phyloP scores from a whole-genome alignment of 2,888 invertebrate genomes.

The Melieria picta region DNA sequence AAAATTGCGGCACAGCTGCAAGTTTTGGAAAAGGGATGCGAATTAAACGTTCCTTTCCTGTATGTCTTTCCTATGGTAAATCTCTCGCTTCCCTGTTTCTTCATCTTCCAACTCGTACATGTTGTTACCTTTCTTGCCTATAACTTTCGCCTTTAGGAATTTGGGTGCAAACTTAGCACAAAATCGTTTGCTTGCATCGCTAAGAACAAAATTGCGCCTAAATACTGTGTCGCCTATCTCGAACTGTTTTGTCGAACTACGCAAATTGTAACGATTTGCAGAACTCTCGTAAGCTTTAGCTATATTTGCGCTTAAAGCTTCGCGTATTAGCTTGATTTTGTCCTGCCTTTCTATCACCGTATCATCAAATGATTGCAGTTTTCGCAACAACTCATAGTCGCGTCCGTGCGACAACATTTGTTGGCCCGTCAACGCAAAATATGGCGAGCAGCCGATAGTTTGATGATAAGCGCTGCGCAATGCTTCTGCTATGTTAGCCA shows the following conservation, averaged over 20 bases:
- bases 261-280: slow-evolving; percentile 15
- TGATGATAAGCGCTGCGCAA: slow-evolving; percentile 25
- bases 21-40: too few relatives aligned
- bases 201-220: not conserved
- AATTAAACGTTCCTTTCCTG: not conserved
- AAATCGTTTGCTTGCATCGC: slow-evolving; percentile 9
- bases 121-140: not conserved
- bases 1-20: too few relatives aligned
- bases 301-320: not conserved
- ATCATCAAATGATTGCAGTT: not conserved
- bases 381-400: slow-evolving; percentile 11
- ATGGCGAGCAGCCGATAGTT: slow-evolving; percentile 20
- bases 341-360: not conserved
- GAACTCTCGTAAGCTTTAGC: not conserved
- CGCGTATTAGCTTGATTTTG: not conserved
- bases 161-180: slow-evolving; percentile 11
- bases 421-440: slow-evolving; percentile 29
- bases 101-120: slow-evolving; percentile 7
- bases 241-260: not conserved
- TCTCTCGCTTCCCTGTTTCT: not conserved
- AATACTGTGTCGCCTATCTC: slow-evolving; percentile 13
- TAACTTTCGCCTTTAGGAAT: slow-evolving; percentile 14
- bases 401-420: slow-evolving; percentile 24
- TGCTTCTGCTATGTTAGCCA: slow-evolving; percentile 24
- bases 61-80: slow-evolving; percentile 14